phyloP scores from a whole-genome alignment of 2,113 vertebrate genomes.

The Uropsilus gracilis region DNA sequence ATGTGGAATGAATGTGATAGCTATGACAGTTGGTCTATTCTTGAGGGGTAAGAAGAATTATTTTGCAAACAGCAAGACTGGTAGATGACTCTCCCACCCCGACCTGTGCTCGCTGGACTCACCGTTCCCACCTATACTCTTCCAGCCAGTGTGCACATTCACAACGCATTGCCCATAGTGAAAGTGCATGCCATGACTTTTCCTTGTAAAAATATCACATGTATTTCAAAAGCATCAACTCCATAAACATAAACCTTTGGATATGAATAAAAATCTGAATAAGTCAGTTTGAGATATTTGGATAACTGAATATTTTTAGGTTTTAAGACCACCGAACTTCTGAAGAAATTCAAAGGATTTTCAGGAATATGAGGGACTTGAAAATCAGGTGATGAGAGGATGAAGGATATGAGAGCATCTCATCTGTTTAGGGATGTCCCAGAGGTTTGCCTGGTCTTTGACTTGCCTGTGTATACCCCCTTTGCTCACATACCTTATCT shows the following conservation, averaged over 20 bases:
- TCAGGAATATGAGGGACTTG: neutral
- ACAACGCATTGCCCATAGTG: neutral
- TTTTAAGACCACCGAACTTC: neutral
- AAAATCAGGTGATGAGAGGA: neutral
- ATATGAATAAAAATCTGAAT: neutral
- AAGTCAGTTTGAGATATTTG: neutral
- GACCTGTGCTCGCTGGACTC: neutral
- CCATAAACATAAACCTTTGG: neutral
- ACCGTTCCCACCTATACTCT: neutral
- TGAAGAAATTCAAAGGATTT: neutral
- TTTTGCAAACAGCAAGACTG: neutral
- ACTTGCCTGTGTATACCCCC: neutral
- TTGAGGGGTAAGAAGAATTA: neutral
- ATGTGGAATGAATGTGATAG: neutral
- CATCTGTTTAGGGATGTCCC: neutral
- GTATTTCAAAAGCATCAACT: neutral
- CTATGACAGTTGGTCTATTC: neutral
- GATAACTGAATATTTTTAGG: neutral
- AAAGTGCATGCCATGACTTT: neutral
- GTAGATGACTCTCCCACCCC: neutral
- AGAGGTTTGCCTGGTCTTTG: neutral
- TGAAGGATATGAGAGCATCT: neutral
- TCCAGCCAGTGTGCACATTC: neutral
- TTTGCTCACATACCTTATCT: neutral
- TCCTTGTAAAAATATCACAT: neutral